Conservation (phyloP, 2,113 vertebrate species). For the Zootoca vivipara region DNA sequence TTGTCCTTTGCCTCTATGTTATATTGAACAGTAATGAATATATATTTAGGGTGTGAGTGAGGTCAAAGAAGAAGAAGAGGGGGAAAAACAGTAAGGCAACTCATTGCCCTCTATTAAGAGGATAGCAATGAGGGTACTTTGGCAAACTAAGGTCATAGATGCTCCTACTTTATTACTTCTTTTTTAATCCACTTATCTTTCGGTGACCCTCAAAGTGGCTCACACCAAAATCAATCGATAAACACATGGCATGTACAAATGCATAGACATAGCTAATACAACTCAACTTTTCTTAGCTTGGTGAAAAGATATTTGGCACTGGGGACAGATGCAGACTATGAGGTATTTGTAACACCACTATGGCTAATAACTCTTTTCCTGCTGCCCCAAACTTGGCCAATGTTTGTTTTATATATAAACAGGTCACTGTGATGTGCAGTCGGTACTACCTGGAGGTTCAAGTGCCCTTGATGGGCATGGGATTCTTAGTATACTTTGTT, state of each 20-base stretch:
- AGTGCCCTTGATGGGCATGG: neutral
- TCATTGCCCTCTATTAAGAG: neutral
- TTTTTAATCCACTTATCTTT: neutral
- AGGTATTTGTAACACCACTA: neutral
- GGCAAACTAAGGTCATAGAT: neutral
- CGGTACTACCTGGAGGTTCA: neutral
- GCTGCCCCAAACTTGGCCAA: neutral
- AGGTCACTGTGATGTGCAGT: neutral
- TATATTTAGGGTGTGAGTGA: slow-evolving; percentile 47
- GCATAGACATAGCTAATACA: neutral
- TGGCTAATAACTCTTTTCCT: neutral
- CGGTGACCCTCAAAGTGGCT: neutral
- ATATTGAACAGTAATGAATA: slow-evolving; percentile 21
- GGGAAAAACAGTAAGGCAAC: slow-evolving; percentile 55
- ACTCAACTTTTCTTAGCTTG: neutral
- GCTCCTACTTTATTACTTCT: neutral
- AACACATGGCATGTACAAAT: neutral
- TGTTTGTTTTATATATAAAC: neutral
- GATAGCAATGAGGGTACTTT: neutral
- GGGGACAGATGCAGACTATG: neutral
- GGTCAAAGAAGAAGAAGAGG: too few species aligned
- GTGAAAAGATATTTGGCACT: neutral
- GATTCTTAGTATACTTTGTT: too few species aligned
- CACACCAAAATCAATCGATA: neutral
- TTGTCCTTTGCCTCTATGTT: too few species aligned